Percentiles rank a stretch among this genome's conserved stretches.
Conservation (phyloP, 1,140 invertebrate genomes). For the Zaprionus nigranus region DNA sequence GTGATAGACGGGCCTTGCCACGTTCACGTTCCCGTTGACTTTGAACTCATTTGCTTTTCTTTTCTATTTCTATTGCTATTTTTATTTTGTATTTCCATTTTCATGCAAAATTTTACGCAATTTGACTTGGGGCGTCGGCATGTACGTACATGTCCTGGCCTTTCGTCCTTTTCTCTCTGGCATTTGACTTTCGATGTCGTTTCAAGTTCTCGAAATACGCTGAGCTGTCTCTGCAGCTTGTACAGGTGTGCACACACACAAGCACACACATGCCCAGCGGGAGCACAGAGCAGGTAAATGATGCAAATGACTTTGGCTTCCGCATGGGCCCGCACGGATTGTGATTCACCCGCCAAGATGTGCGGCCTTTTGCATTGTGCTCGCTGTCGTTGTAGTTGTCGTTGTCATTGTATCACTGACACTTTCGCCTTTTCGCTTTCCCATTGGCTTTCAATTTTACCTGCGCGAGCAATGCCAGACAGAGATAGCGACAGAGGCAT, state of each 20-base stretch:
- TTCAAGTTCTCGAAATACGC: constrained; percentile 58
- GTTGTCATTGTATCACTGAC: constrained; percentile 54
- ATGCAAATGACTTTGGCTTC: constrained; percentile 78
- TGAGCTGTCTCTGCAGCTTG: constrained; percentile 6
- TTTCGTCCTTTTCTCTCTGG: constrained; percentile 42
- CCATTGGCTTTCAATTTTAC: neutral
- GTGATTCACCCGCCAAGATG: constrained; percentile 30
- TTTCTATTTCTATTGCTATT: constrained; percentile 21
- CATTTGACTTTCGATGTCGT: constrained; percentile 68
- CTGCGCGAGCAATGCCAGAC: constrained; percentile 38
- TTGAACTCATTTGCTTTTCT: constrained; percentile 66
- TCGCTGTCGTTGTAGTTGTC: constrained; percentile 9
- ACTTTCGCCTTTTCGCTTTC: constrained; percentile 59
- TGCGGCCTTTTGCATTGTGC: constrained; percentile 23
- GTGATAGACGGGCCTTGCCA: constrained; percentile 28
- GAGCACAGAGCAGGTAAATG: constrained; percentile 55
- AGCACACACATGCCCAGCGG: constrained; percentile 21
- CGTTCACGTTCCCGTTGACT: constrained; percentile 47
- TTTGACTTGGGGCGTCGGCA: constrained; percentile 52
- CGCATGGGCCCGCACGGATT: constrained; percentile 51
- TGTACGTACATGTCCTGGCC: constrained; percentile 25
- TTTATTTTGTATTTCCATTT: constrained; percentile 27
- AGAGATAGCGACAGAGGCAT: constrained; percentile 15
- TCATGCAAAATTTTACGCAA: constrained; percentile 54
- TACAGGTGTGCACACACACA: constrained; percentile 30